Base-by-base conservation (phyloP, 2,888 invertebrate genomes). In the Hetaerina titia region DNA sequence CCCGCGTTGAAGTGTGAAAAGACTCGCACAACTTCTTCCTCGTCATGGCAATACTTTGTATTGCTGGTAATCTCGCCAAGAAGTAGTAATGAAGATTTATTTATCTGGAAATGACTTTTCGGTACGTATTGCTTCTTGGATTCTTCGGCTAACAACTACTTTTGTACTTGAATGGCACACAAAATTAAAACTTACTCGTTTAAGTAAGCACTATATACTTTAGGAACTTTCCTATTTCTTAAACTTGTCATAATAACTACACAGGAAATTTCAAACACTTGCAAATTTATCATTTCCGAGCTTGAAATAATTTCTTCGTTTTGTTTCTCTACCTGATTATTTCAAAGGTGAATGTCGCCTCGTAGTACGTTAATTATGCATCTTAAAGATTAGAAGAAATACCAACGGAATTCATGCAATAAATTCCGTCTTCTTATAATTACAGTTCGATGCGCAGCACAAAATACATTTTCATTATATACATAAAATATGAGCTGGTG, bases 151-250 rank as follows among this genome's bases (percentile, higher is more conserved):
- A 56, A 92, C 8, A 64, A 22, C 45, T 92, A 92, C n/a, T 56
- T 92, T 92, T 92, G 92, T 92, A 92, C 92, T 92, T 57, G 7
- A 92, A 45, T 92, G 69, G 69, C 92, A 74, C 45, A 74, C 74
- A 45, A 8, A n/a, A 92, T 13, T 2, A 13, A 81, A n/a, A 17
- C 22, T 13, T 15, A 81, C 31, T 81, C 13, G n/a, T 6, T 31
- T 31, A 25, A 31, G 81, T 31, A 31, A 13, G 81, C 31, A 31
- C 25, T 17, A 58, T n/a, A 57, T 9, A 89, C 56, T 69, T 92
- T 92, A 92, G 92, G 92, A 92, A 92, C 92, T 92, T 92, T 92
- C 92, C 92, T 69, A 74, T 31, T 13, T 25, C 81, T 81, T 31
- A 81, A 45, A 81, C 13, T 81, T 13, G 81, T 81, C 15, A 31